Base-by-base conservation (phyloP, 2,113 vertebrate species). In the Turdus rufiventris region DNA sequence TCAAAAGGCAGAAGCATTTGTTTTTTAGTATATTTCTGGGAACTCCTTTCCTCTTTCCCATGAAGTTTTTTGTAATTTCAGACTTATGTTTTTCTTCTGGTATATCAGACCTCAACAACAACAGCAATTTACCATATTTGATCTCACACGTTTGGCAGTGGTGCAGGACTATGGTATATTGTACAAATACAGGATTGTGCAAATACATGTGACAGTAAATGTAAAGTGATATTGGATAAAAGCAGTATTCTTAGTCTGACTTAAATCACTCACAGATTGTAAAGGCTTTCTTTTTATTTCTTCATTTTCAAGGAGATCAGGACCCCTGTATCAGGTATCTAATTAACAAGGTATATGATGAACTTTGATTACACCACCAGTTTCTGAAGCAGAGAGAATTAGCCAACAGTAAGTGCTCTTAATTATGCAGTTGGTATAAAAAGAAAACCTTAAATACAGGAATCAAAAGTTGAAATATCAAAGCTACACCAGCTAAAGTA, bases 51-150 rank as follows among this genome's bases (percentile, higher is more conserved):
- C 67, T 88, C 77, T 72, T 96, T 93, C 88, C 94, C 93, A 93
- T 84, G 63, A 80, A 96, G 80, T 74, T 97, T 94, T 96, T 92
- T 68, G 96, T 96, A 97, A 96, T 95, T 97, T 94, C 94, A 96
- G 93, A 74, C 85, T 95, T 63, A n/a, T 94, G 94, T 96, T 96
- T 95, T 97, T 93, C 93, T 97, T 96, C 72, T 97, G 91, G 94
- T 89, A 61, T 91, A 93, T 96, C 88, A 95, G 86, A 97, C 88
- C 92, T 96, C 94, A 93, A 97, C 58, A 93, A 94, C 91, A 92
- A 94, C 88, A 94, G 92, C 94, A 73, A 96, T 92, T 97, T 96
- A 89, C 84, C 94, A 91, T 87, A 91, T 84, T 89, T 91, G 93
- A 95, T 82, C 88, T 89, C 94, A 91, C 70, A 93, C 91, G 85